Conservation (phyloP, 2,113 vertebrate genomes). For the Ptychochromis oligacanthus region DNA sequence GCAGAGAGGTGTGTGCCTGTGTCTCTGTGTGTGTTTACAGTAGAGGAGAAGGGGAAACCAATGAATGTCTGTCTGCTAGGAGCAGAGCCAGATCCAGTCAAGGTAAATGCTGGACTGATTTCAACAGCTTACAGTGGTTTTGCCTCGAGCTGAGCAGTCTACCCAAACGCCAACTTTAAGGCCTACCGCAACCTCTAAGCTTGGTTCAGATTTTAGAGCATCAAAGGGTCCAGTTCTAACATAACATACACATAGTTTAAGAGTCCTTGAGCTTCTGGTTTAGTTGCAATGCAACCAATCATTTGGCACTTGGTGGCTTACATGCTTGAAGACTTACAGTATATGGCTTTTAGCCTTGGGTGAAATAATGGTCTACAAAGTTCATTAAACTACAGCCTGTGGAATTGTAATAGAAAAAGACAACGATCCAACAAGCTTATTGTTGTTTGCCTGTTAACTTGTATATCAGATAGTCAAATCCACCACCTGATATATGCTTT, state of each 20-base stretch:
- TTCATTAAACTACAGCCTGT: neutral
- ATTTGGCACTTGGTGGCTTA: neutral
- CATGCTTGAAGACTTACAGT: neutral
- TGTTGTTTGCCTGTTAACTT: neutral
- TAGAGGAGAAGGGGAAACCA: constrained; percentile 30
- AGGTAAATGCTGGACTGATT: constrained; percentile 54
- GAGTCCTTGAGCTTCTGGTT: constrained; percentile 22
- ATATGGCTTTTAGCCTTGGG: neutral
- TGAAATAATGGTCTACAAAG: neutral
- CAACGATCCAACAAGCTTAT: neutral
- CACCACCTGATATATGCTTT: neutral
- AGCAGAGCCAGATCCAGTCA: constrained; percentile 43
- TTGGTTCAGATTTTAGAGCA: constrained; percentile 18
- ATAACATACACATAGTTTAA: neutral
- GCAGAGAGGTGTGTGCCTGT: neutral
- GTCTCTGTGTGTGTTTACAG: constrained; percentile 31
- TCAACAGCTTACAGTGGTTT: constrained; percentile 25
- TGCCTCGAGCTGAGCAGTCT: neutral
- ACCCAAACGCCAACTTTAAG: constrained; percentile 28
- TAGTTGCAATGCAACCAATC: constrained; percentile 1
- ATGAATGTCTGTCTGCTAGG: constrained; percentile 3
- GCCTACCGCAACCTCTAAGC: constrained; percentile 18
- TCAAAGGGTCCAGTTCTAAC: constrained; percentile 1
- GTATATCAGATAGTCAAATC: neutral
- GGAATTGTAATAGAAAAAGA: too few relatives aligned